phyloP scores from a whole-genome alignment of 2,888 invertebrate genomes.

The Darwinula stevensoni region DNA sequence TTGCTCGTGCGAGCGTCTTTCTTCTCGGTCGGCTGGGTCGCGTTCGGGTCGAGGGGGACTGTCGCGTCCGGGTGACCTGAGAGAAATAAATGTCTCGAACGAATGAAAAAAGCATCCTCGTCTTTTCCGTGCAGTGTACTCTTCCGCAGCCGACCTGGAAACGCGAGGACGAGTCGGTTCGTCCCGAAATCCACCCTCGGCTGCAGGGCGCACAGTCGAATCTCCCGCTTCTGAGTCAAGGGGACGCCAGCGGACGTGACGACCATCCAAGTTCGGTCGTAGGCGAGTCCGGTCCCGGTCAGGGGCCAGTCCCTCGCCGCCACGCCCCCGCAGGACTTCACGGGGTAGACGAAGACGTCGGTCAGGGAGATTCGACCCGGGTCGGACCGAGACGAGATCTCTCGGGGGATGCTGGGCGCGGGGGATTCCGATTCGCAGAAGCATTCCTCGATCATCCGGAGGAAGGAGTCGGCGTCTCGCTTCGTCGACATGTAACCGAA shows the following conservation, averaged over 20 bases:
- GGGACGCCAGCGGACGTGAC: conserved; percentile 46
- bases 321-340: conserved; percentile 86
- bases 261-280: conserved; percentile 84
- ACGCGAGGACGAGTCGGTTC: conserved; percentile 14
- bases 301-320: conserved; percentile 42
- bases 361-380: conserved; percentile 13
- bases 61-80: neutral
- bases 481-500: conserved; percentile 66
- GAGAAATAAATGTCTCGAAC: too few species aligned
- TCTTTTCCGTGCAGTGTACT: too few species aligned
- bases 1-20: conserved; percentile 57
- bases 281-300: conserved; percentile 42
- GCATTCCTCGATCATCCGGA: conserved; percentile 40
- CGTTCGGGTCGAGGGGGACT: neutral
- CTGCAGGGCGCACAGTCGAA: conserved; percentile 40
- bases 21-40: conserved; percentile 7
- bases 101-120: too few species aligned
- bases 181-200: conserved; percentile 34
- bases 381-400: neutral
- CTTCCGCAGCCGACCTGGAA: conserved; percentile 13
- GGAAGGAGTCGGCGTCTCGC: conserved; percentile 34
- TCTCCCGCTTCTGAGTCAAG: conserved; percentile 58
- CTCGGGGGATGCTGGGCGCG: too few species aligned
- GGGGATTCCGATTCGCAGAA: conserved; percentile 19
- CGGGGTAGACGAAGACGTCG: conserved; percentile 42